Conservation (phyloP, 1,140 invertebrate species). For the Lucilia sericata region DNA sequence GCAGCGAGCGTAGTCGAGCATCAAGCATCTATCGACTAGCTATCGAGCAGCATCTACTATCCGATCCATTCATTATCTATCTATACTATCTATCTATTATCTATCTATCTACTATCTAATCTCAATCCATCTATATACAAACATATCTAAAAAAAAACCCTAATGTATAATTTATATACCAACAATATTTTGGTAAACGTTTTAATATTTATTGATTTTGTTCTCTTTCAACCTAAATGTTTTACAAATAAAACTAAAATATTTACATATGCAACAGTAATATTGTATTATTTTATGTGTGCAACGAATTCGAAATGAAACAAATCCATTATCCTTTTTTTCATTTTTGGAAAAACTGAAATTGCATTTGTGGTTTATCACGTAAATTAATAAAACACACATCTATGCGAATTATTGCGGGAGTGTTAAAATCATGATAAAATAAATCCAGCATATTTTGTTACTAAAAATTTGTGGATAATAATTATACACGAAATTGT, state of each 20-base stretch:
- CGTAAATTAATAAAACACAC: neutral
- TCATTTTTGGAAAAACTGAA: neutral
- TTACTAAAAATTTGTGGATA: neutral
- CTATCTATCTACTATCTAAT: no score
- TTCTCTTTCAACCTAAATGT: neutral
- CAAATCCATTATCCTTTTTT: neutral
- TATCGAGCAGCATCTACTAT: no score
- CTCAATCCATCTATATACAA: no score
- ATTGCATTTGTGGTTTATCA: constrained; percentile 3
- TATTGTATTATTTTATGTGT: neutral
- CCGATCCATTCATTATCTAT: no score
- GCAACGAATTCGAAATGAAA: neutral
- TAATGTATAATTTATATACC: no score
- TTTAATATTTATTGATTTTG: neutral
- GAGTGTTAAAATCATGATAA: neutral
- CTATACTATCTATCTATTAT: no score
- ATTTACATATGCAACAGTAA: neutral
- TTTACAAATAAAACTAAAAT: neutral
- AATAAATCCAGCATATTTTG: constrained; percentile 8
- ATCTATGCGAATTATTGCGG: neutral
- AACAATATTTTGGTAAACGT: neutral
- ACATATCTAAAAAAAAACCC: no score
- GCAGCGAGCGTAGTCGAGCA: no score
- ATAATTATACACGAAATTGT: neutral
- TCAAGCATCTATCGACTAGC: no score